phyloP scores from a whole-genome alignment of 2,113 vertebrate species.

The Alces alces region DNA sequence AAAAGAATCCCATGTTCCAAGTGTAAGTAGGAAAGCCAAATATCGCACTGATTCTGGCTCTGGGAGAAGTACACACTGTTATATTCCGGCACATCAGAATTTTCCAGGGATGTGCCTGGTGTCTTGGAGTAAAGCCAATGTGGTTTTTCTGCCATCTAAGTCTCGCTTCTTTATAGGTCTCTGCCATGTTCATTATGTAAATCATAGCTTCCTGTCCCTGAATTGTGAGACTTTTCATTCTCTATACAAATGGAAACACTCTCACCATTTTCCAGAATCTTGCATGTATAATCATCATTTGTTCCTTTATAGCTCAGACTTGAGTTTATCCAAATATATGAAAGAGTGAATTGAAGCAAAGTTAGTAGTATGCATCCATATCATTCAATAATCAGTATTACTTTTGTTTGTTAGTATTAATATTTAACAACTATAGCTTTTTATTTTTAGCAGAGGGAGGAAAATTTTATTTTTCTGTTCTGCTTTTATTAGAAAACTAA shows the following conservation, averaged over 20 bases:
- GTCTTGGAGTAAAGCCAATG: slow-evolving; percentile 72
- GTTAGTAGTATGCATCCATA: background rate
- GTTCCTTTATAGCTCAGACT: slow-evolving; percentile 15
- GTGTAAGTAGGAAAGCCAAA: slow-evolving; percentile 72
- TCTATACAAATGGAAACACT: slow-evolving; percentile 32
- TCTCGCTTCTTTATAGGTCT: slow-evolving; percentile 77
- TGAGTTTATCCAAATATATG: background rate
- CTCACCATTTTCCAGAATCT: slow-evolving; percentile 37
- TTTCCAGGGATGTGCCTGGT: slow-evolving; percentile 69
- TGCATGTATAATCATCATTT: background rate
- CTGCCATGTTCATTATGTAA: slow-evolving; percentile 70
- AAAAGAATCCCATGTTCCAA: slow-evolving; percentile 59
- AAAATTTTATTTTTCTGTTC: background rate
- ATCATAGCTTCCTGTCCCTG: slow-evolving; percentile 57
- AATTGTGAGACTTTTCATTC: slow-evolving; percentile 54
- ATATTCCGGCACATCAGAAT: slow-evolving; percentile 67
- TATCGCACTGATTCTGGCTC: slow-evolving; percentile 66
- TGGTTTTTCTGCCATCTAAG: slow-evolving; percentile 75
- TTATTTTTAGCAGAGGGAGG: background rate
- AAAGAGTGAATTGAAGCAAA: slow-evolving; percentile 17
- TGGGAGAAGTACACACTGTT: slow-evolving; percentile 69
- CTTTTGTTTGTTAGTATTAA: slow-evolving; percentile 10
- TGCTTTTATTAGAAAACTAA: slow-evolving; percentile 8
- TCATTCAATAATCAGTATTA: background rate
- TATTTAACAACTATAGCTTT: background rate